Conservation (phyloP, 2,113 vertebrate genomes). For the Myiopsitta monachus region DNA sequence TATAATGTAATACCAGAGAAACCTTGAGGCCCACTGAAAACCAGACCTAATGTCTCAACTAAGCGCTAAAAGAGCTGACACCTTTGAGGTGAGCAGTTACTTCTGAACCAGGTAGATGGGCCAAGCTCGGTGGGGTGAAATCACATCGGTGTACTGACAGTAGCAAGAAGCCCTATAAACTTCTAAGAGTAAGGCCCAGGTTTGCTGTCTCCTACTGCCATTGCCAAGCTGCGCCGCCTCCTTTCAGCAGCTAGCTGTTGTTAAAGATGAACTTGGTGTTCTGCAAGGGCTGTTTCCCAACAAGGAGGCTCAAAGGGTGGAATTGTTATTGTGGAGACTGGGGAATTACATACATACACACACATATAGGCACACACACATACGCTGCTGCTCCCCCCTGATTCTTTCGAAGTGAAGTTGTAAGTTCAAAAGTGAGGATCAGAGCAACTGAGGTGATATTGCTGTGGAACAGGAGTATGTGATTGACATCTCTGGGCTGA, state of each 20-base stretch:
- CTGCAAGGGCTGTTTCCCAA: constrained; percentile 34
- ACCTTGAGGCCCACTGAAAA: neutral
- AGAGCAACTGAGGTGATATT: constrained; percentile 15
- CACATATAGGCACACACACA: neutral
- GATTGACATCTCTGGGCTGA: constrained; percentile 58
- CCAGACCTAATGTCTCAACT: neutral
- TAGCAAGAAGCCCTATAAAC: neutral
- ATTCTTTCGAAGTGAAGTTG: constrained; percentile 3
- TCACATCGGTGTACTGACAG: rapidly evolving
- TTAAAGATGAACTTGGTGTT: constrained; percentile 48
- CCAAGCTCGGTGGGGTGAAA: neutral
- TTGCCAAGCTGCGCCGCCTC: neutral
- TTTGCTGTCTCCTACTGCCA: neutral
- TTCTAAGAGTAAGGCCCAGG: neutral
- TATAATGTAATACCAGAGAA: neutral
- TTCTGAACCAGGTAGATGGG: neutral
- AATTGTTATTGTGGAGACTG: constrained; percentile 27
- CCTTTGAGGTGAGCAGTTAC: neutral
- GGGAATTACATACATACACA: neutral
- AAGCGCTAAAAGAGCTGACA: neutral
- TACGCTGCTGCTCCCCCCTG: neutral
- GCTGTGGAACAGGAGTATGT: neutral
- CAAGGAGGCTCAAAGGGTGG: constrained; percentile 27
- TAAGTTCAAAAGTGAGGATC: constrained; percentile 42
- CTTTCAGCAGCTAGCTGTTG: constrained; percentile 38